Conservation (phyloP, 2,113 vertebrate species). For the Penelope pileata region DNA sequence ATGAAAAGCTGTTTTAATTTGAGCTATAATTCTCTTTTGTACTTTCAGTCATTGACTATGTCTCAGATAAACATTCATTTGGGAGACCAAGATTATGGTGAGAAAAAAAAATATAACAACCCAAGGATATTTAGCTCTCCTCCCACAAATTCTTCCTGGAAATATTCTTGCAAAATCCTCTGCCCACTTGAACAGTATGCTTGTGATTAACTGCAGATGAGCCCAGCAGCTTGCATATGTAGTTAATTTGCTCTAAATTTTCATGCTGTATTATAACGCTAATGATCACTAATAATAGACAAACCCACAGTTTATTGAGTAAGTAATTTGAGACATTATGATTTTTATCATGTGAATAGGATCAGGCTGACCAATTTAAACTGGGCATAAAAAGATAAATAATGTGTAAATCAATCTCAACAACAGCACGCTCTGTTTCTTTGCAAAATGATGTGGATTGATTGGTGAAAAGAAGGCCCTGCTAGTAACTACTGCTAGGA, state of each 20-base stretch:
- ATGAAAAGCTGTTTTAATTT: slow-evolving; percentile 59
- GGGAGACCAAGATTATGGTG: slow-evolving; percentile 52
- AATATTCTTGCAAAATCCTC: slow-evolving; percentile 66
- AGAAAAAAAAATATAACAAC: not conserved
- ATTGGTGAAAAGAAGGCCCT: slow-evolving; percentile 35
- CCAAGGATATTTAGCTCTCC: slow-evolving; percentile 39
- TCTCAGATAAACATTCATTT: slow-evolving; percentile 50
- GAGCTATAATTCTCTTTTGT: slow-evolving; percentile 41
- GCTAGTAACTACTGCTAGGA: slow-evolving; percentile 35
- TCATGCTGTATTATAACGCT: slow-evolving; percentile 82
- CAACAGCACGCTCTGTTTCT: slow-evolving; percentile 61
- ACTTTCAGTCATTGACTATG: slow-evolving; percentile 16
- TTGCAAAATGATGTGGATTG: slow-evolving; percentile 69
- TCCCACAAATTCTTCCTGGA: slow-evolving; percentile 73
- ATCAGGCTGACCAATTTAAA: slow-evolving; percentile 80
- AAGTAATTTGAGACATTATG: slow-evolving; percentile 84
- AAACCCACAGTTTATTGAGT: slow-evolving; percentile 87
- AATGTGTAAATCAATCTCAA: slow-evolving; percentile 75
- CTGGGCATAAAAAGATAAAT: slow-evolving; percentile 78
- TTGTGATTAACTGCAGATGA: slow-evolving; percentile 82
- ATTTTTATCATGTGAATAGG: slow-evolving; percentile 77
- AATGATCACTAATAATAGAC: slow-evolving; percentile 86
- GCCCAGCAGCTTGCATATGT: slow-evolving; percentile 77
- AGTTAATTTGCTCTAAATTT: slow-evolving; percentile 84
- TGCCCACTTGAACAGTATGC: slow-evolving; percentile 69